These are phyloP conservation scores for Strix aluco DNA, from an alignment of 2,113 vertebrate genomes.

Conservation along the genomic window DNA sequence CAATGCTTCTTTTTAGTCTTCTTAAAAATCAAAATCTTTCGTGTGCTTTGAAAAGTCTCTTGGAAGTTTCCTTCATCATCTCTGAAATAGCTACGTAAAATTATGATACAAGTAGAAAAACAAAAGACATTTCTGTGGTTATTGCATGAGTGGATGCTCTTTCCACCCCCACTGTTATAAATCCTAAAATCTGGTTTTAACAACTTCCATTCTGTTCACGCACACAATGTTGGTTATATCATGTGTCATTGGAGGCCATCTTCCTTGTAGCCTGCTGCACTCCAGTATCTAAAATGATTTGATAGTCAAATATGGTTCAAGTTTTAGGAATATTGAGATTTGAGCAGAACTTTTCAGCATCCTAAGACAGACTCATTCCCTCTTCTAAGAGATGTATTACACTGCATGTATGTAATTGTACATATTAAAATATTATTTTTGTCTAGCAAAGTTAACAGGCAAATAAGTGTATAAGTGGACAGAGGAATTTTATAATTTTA, in stretches of 20 bases:
- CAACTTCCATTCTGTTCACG: not conserved
- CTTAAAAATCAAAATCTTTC: not conserved
- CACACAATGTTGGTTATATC: too few species aligned
- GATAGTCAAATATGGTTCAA: not conserved
- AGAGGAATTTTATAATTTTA: not conserved
- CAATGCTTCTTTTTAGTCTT: not conserved
- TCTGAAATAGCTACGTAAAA: not conserved
- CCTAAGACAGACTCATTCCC: not conserved
- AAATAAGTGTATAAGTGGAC: not conserved
- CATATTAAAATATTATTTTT: not conserved
- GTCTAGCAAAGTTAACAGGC: not conserved
- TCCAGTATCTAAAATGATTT: not conserved
- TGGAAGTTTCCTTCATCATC: not conserved
- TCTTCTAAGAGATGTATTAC: not conserved
- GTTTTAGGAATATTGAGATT: not conserved
- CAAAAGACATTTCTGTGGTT: not conserved
- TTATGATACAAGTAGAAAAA: not conserved
- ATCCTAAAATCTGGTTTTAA: not conserved
- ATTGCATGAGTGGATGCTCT: not conserved
- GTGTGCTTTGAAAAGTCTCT: not conserved
- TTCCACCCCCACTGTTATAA: not conserved
- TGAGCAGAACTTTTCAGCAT: not conserved
- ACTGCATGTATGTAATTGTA: not conserved
- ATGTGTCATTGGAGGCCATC: not conserved
- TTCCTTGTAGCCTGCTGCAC: not conserved